phyloP scores from a whole-genome alignment of 1,140 invertebrate species.

The Teleogryllus occipitalis region DNA sequence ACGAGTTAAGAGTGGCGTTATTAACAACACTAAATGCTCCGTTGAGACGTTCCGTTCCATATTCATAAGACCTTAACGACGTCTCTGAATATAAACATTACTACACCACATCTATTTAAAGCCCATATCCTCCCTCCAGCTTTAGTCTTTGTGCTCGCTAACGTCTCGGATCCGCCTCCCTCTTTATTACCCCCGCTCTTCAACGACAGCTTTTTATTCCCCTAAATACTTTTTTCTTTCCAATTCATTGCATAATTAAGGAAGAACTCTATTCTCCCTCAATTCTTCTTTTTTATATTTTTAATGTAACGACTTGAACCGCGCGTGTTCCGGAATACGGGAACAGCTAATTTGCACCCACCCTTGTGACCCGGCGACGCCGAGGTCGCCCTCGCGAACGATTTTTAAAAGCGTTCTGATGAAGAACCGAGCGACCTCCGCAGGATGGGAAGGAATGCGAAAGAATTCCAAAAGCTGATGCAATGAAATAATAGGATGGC shows the following conservation, averaged over 20 bases:
- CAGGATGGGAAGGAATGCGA: neutral
- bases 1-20: conserved; percentile 8
- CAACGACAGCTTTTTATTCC: neutral
- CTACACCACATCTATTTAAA: conserved; percentile 11
- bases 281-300: neutral
- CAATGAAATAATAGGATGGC: neutral
- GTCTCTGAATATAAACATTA: conserved; percentile 9
- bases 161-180: neutral
- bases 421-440: neutral
- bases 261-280: neutral
- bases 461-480: neutral
- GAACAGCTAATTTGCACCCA: neutral
- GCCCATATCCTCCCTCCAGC: neutral
- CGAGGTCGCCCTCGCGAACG: neutral
- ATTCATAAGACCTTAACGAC: conserved; percentile 15
- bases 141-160: neutral
- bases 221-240: conserved; percentile 6
- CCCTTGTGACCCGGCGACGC: neutral
- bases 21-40: conserved; percentile 1
- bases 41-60: conserved; percentile 5
- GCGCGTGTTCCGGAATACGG: conserved; percentile 6
- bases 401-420: neutral
- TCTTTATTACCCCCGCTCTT: neutral
- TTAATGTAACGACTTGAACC: neutral
- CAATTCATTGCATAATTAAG: conserved; percentile 15